phyloP scores from a whole-genome alignment of 2,113 vertebrate species.

The Poecilia latipinna region DNA sequence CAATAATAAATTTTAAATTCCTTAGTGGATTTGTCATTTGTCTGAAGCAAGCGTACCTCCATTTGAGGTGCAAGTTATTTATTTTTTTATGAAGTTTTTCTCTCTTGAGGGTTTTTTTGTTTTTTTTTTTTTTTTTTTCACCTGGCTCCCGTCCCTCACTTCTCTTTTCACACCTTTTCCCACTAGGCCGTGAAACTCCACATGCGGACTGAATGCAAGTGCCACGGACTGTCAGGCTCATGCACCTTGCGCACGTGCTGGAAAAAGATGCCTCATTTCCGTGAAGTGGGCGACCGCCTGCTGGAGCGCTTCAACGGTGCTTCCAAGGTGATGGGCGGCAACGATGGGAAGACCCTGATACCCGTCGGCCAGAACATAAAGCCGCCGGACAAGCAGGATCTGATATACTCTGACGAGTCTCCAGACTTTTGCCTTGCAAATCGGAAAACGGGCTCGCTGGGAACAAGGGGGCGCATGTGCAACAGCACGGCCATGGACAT shows the following conservation, averaged over 20 bases:
- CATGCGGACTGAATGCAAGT: constrained; percentile 97
- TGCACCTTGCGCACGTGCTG: constrained; percentile 96
- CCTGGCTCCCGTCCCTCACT: constrained; percentile 33
- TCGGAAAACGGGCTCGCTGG: constrained; percentile 92
- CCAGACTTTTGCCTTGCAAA: constrained; percentile 96
- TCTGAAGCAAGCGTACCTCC: constrained; percentile 16
- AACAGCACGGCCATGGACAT: constrained; percentile 96
- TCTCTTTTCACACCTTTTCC: neutral
- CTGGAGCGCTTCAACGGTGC: constrained; percentile 95
- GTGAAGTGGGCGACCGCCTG: constrained; percentile 92
- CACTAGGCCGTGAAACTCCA: constrained; percentile 92
- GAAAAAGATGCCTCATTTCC: constrained; percentile 97
- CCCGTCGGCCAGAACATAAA: constrained; percentile 93
- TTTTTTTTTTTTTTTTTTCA: neutral
- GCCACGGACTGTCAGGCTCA: constrained; percentile 94
- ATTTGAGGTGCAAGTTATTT: constrained; percentile 23
- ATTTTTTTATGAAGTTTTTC: neutral
- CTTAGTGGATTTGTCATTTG: constrained; percentile 30
- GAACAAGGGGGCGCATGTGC: constrained; percentile 91
- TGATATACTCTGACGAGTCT: constrained; percentile 95
- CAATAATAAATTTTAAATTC: constrained; percentile 45
- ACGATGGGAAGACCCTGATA: constrained; percentile 93
- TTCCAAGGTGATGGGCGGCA: constrained; percentile 96
- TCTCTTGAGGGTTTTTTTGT: neutral
- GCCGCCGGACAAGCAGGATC: constrained; percentile 90